Evolutionary conservation across 37 sponge, comb jelly and placozoan species (phyloP).

Genomic region (Eunapius fragilis): DNA sequence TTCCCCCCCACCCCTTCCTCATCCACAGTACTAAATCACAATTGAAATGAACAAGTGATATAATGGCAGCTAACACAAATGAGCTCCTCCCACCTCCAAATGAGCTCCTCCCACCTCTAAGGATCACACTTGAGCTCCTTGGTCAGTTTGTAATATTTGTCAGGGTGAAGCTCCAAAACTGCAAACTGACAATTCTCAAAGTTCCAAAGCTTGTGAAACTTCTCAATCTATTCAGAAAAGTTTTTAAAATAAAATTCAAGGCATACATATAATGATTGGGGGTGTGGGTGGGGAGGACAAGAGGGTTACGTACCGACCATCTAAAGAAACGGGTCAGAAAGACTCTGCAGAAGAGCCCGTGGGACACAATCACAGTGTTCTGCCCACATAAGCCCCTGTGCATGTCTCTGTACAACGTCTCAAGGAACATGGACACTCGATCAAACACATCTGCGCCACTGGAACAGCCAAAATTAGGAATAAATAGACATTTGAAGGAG

Average conservation of each 20-base stretch:
- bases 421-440: conserved; percentile 85
- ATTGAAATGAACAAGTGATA: too few species aligned
- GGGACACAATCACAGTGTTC: conserved; percentile 81
- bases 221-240: too few species aligned
- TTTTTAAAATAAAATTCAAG: too few species aligned
- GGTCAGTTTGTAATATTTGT: conserved; percentile 60
- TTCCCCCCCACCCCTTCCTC: too few species aligned
- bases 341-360: conserved; percentile 86
- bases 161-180: conserved; percentile 73
- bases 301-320: conserved; percentile 63
- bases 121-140: conserved; percentile 70
- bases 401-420: conserved; percentile 88
- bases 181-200: conserved; percentile 79
- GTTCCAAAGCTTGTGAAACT: conserved; percentile 89
- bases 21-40: too few species aligned
- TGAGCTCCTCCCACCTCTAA: too few species aligned
- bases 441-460: conserved; percentile 95
- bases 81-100: too few species aligned
- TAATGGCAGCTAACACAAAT: too few species aligned
- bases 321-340: conserved; percentile 86
- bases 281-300: not conserved
- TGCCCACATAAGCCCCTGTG: conserved; percentile 82
- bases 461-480: not conserved
- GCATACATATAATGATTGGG: not conserved
- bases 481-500: not conserved